Percentiles rank a stretch among this genome's conserved stretches.
These are phyloP conservation scores for Xanthorhoe designata DNA, from an alignment of 2,888 invertebrate genomes.

Conservation along the genomic window DNA sequence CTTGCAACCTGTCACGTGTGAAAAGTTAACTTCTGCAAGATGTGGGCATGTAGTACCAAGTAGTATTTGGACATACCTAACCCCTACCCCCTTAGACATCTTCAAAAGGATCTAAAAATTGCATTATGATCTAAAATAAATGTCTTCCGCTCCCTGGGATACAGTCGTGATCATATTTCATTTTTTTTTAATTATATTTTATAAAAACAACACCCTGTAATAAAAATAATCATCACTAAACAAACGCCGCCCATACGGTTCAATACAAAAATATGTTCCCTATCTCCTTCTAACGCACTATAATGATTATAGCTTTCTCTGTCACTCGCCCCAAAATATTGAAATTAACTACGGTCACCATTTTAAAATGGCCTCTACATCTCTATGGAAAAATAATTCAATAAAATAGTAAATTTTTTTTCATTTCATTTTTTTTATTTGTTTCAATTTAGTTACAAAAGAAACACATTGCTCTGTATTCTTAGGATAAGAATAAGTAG, in stretches of 20 bases:
- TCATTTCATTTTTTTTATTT: no score
- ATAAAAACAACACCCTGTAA: constrained; percentile 54
- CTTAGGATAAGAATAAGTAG: no score
- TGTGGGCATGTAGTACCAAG: no score
- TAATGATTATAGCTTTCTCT: constrained; percentile 61
- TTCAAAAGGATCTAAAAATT: no score
- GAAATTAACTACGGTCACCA: constrained; percentile 67
- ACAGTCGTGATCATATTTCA: background rate
- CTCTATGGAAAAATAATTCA: constrained; percentile 1
- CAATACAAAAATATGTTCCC: constrained; percentile 55
- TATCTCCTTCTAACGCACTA: constrained; percentile 56
- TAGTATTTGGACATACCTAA: no score
- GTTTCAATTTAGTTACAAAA: background rate
- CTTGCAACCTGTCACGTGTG: no score
- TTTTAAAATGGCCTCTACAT: constrained; percentile 48
- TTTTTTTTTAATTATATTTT: constrained; percentile 7
- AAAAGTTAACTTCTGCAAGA: no score
- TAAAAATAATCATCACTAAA: constrained; percentile 68
- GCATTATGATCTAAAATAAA: no score
- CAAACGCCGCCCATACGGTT: constrained; percentile 66
- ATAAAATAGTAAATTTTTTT: background rate
- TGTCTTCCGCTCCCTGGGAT: no score
- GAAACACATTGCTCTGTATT: background rate
- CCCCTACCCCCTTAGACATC: no score
- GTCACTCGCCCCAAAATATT: constrained; percentile 59